Percentiles rank a stretch among this genome's conserved stretches.
phyloP scores from a whole-genome alignment of 2,113 vertebrate species.

The Xenopus laevis region DNA sequence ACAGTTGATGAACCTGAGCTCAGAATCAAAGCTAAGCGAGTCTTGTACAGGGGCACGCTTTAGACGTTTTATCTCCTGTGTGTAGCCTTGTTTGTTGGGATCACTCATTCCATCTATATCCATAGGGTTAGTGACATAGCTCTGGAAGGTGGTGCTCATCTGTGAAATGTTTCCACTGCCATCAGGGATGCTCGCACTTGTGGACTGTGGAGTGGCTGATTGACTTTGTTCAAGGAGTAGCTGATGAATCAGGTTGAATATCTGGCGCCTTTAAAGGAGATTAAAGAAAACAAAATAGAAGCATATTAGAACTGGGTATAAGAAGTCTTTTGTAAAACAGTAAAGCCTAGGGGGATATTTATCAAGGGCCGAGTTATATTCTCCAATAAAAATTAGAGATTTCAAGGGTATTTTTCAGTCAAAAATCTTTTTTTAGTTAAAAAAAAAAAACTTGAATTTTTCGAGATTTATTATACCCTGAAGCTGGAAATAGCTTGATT shows the following conservation, averaged over 20 bases:
- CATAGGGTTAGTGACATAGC: conserved; percentile 71
- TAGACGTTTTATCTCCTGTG: conserved; percentile 84
- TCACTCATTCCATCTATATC: conserved; percentile 78
- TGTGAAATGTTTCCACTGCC: conserved; percentile 56
- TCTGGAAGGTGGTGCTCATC: conserved; percentile 38
- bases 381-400: too few species aligned
- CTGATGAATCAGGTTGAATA: conserved; percentile 85
- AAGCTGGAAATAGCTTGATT: too few species aligned
- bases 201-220: conserved; percentile 30
- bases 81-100: conserved; percentile 71
- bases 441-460: too few species aligned
- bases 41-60: conserved; percentile 75
- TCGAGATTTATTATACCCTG: too few species aligned
- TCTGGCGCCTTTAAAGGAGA: conserved; percentile 67
- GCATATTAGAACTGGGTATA: not conserved
- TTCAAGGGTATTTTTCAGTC: too few species aligned
- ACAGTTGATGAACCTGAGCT: conserved; percentile 75
- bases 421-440: too few species aligned
- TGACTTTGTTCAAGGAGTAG: conserved; percentile 65
- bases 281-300: not conserved
- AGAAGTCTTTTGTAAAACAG: too few species aligned
- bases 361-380: too few species aligned
- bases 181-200: conserved; percentile 53
- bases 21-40: conserved; percentile 64
- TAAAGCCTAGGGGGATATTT: too few species aligned